These are phyloP conservation scores for Typhlichthys eigenmanni DNA, from an alignment of 2,797 vertebrate genomes.

Conservation along the genomic window DNA sequence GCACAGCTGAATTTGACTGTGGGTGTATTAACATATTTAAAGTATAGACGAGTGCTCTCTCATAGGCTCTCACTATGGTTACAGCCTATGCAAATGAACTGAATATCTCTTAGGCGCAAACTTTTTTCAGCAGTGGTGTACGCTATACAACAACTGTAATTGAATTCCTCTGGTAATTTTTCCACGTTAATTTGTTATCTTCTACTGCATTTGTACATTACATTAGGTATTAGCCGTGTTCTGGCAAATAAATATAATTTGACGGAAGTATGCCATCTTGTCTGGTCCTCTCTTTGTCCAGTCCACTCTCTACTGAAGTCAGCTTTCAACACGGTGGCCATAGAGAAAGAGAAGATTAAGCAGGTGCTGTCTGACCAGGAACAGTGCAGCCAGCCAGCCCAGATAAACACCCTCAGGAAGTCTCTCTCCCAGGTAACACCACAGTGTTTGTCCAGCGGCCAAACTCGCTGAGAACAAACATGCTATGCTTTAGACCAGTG, in stretches of 20 bases:
- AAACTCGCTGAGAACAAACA: too few relatives aligned
- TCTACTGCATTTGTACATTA: too few relatives aligned
- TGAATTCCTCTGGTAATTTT: too few relatives aligned
- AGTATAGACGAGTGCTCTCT: not conserved
- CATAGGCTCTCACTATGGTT: not conserved
- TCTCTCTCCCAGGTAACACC: conserved; percentile 94
- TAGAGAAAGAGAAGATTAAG: conserved; percentile 98
- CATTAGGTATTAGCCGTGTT: not conserved
- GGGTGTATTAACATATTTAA: not conserved
- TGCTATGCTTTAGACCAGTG: too few relatives aligned
- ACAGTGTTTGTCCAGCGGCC: not conserved
- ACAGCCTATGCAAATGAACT: not conserved
- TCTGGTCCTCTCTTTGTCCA: conserved; percentile 51
- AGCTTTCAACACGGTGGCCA: conserved; percentile 97
- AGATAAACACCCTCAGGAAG: conserved; percentile 91
- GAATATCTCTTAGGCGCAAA: too few relatives aligned
- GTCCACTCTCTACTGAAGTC: conserved; percentile 98
- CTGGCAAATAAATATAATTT: not conserved
- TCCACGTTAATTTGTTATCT: too few relatives aligned
- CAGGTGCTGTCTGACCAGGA: conserved; percentile 94
- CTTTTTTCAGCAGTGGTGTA: not conserved
- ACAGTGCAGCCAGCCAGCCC: conserved; percentile 84
- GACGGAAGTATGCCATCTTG: not conserved
- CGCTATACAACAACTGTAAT: too few relatives aligned
- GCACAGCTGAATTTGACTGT: not conserved